Base-by-base conservation (phyloP, 1,140 invertebrate species). In the Camponotus vicinus region DNA sequence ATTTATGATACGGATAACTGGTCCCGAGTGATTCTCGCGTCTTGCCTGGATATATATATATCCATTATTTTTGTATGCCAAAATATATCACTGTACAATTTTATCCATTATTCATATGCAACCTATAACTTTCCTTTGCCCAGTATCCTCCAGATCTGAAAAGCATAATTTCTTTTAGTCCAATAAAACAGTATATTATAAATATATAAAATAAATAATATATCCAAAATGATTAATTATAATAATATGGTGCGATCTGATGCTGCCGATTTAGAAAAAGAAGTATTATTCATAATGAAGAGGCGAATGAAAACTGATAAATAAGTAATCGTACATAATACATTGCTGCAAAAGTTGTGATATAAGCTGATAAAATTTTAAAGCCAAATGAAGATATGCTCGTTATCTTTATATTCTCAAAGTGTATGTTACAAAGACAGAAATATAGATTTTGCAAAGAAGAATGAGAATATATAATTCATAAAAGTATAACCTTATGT, bases 71-170 rank as follows among this genome's bases (percentile, higher is more conserved):
- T 57, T 11, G 18, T 15, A 52, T 15, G 49, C 49, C 49, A 5
- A 34, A 73, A 75, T 73, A 49, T 32, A 61, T 45, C 8, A 45
- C 40, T 34, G 69, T n/a, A 32, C 3, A 79, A 61, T 55, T 83
- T 5, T 18, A 11, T 61, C 32, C 34, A 40, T 4, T 32, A n/a
- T 37, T 86, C 42, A 93, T 89, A 93, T 91, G 85, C 92, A 93
- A 69, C 92, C 91, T 76, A 93, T 93, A 55, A 92, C 13, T 89
- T 86, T 86, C 40, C 85, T 91, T 67, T 92, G 90, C 63, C 90
- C 90, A 71, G 80, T 88, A 85, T 86, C 86, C 75, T 91, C 89
- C 66, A 86, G 69, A 85, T 91, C 89, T 92, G 88, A 78, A 92
- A 91, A 13, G 5, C 1, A 85, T 27, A 85, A 59, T 76, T 59